Evolutionary conservation across 2,888 invertebrate genomes (phyloP), one percentile per base, ranked within the genome.

Genomic region (Acheta domesticus): DNA sequence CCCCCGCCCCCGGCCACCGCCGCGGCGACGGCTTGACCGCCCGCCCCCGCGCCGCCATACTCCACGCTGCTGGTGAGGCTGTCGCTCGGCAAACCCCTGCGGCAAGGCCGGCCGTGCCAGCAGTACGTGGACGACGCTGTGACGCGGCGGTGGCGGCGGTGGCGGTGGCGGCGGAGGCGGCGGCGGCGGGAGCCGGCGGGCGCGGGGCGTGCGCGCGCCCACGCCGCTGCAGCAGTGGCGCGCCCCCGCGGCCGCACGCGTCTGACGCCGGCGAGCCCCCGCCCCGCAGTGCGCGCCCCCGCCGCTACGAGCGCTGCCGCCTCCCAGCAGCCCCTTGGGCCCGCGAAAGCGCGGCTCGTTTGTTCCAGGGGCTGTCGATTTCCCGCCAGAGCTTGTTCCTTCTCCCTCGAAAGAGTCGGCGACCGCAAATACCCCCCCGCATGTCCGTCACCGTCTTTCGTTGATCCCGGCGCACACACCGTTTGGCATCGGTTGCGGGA

Each of bases 11-110:
- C 77, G 21, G 73, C 75, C 36, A 79, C 48, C 36, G 76, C 75
- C 50, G 79, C 81, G n/a, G 81, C 81, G 78, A 81, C 81, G 16
- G 82, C 82, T 82, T 82, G 82, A 82, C 82, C 81, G 75, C 48
- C 80, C 74, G 74, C 49, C 36, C 79, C 76, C 62, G 48, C 49
- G n/a, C 75, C 76, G 16, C 74, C 78, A 21, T 79, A 76, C 36
- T 80, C 82, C n/a, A 80, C 81, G 23, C 75, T 80, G n/a, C 77
- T 82, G 77, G 81, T 82, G 49, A 80, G 79, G 74, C 75, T 80
- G 48, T 79, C 79, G n/a, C 50, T 80, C 76, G 80, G 75, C 48
- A 77, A 80, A n/a, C 50, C 75, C n/a, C 49, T 74, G 21, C 49
- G 78, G 36, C 21, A 50, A 36, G 49, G 62, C 20, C 48, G 50